Conservation (phyloP, 2,888 invertebrate species). For the Magallana nippona region DNA sequence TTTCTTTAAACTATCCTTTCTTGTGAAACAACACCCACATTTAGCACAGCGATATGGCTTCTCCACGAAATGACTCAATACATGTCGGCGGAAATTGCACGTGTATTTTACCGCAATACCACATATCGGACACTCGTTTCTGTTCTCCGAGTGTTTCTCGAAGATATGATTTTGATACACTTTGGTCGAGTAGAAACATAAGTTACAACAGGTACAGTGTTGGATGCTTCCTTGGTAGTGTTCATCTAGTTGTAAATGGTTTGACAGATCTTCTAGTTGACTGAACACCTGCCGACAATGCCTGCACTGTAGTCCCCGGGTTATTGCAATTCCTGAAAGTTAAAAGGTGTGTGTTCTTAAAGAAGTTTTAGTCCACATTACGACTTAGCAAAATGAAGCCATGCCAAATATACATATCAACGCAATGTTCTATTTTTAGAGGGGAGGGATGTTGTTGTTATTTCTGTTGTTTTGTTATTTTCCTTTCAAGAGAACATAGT, state of each 20-base stretch:
- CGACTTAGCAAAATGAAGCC: too few relatives aligned
- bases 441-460: too few relatives aligned
- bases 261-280: not conserved
- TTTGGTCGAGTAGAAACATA: not conserved
- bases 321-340: not conserved
- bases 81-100: slow-evolving; percentile 34
- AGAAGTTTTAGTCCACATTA: too few relatives aligned
- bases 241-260: not conserved
- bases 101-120: not conserved
- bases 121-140: slow-evolving; percentile 27
- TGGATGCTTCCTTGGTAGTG: not conserved
- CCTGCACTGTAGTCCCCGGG: not conserved
- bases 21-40: slow-evolving; percentile 34
- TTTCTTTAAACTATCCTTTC: slow-evolving; percentile 29
- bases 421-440: too few relatives aligned
- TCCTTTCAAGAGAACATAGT: too few relatives aligned
- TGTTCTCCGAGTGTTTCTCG: not conserved
- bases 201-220: not conserved
- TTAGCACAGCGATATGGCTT: slow-evolving; percentile 7
- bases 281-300: not conserved
- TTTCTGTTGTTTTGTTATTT: too few relatives aligned
- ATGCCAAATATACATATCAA: too few relatives aligned
- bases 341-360: not conserved
- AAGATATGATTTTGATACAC: not conserved
- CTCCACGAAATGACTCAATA: slow-evolving; percentile 32